These are phyloP conservation scores for Sitodiplosis mosellana DNA, from an alignment of 1,140 invertebrate species.

Conservation along the genomic window DNA sequence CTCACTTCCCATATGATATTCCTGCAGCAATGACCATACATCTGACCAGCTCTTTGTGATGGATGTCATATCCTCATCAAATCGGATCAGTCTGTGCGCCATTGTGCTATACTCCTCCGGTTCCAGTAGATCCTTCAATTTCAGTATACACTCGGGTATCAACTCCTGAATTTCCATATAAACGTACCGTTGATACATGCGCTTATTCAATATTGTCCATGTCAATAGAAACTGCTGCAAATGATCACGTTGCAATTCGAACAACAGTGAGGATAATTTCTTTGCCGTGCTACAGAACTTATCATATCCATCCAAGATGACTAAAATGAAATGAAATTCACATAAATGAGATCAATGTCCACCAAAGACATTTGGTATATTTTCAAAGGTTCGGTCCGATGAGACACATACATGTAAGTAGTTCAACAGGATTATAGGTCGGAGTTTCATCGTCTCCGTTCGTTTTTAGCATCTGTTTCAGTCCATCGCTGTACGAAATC, in stretches of 20 bases:
- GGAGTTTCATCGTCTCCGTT: slow-evolving; percentile 16
- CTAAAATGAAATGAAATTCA: slow-evolving; percentile 11
- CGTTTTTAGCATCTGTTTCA: slow-evolving; percentile 19
- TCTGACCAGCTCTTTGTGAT: slow-evolving; percentile 21
- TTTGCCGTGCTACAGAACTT: slow-evolving; percentile 21
- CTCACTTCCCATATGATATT: slow-evolving; percentile 19
- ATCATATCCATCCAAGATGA: slow-evolving; percentile 22
- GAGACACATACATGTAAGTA: slow-evolving; percentile 3
- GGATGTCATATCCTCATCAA: slow-evolving; percentile 23
- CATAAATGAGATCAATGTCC: slow-evolving; percentile 14
- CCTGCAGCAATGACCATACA: slow-evolving; percentile 21
- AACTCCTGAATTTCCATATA: slow-evolving; percentile 18
- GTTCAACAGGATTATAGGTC: slow-evolving; percentile 1
- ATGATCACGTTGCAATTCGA: slow-evolving; percentile 23
- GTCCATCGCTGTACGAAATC: slow-evolving; percentile 21
- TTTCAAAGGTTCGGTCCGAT: no score
- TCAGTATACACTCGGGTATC: slow-evolving; percentile 21
- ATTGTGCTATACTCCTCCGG: slow-evolving; percentile 15
- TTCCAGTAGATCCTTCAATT: slow-evolving; percentile 16
- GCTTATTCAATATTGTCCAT: slow-evolving; percentile 22
- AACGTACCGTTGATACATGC: slow-evolving; percentile 23
- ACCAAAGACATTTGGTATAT: no score
- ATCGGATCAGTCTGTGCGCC: slow-evolving; percentile 21
- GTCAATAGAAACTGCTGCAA: slow-evolving; percentile 21
- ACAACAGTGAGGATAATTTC: slow-evolving; percentile 19